Conservation (phyloP, 2,888 invertebrate genomes). For the Corbicula japonica region DNA sequence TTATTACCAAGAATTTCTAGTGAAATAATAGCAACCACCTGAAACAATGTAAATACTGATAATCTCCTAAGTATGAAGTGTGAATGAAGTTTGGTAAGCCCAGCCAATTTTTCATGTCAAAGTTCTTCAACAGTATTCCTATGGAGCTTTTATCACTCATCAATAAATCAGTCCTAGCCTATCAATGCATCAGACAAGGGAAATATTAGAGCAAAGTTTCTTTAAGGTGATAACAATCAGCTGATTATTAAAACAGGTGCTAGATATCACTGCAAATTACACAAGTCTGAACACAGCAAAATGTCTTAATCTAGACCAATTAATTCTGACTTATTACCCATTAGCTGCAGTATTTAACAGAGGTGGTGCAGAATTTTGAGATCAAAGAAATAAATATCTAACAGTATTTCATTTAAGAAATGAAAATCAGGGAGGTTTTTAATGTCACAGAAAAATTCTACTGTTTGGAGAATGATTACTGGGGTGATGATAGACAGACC, state of each 20-base stretch:
- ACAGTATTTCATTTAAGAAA: no score
- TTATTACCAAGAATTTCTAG: no score
- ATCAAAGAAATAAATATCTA: no score
- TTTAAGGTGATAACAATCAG: slow-evolving; percentile 23
- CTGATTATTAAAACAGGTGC: slow-evolving; percentile 39
- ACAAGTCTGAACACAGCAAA: slow-evolving; percentile 5
- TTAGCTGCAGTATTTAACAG: no score
- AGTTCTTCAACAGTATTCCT: slow-evolving; percentile 2
- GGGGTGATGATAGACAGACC: no score
- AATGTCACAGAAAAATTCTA: no score
- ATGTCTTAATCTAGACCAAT: slow-evolving; percentile 29
- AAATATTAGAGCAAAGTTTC: slow-evolving; percentile 18
- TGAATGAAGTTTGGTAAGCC: slow-evolving; percentile 2
- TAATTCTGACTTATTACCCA: slow-evolving; percentile 31
- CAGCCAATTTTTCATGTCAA: slow-evolving; percentile 23
- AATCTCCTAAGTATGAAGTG: slow-evolving; percentile 1
- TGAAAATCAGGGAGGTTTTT: no score
- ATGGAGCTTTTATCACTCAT: slow-evolving; percentile 5
- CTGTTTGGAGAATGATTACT: no score
- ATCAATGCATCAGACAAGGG: slow-evolving; percentile 24
- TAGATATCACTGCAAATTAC: slow-evolving; percentile 15
- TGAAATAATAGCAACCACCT: no score
- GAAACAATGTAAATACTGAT: no score
- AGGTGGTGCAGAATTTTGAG: no score
- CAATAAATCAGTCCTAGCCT: slow-evolving; percentile 22